Percentiles rank a stretch among this genome's conserved stretches.
These are phyloP conservation scores for Bettongia penicillata DNA, from an alignment of 2,113 vertebrate genomes.

Conservation along the genomic window DNA sequence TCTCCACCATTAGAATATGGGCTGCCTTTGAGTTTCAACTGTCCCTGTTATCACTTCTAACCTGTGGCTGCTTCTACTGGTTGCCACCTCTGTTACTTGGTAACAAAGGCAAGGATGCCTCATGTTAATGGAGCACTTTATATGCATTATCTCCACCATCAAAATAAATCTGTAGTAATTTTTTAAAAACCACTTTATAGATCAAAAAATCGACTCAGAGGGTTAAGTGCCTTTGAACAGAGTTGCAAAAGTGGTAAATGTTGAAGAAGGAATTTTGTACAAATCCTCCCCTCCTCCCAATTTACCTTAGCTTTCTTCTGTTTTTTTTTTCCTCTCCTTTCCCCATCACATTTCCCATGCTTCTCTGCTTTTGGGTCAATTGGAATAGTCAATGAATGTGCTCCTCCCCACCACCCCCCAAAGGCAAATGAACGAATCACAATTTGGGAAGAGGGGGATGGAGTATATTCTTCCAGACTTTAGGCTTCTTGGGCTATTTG, in stretches of 20 bases:
- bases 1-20: not conserved
- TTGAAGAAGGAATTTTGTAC: not conserved
- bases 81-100: not conserved
- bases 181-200: not conserved
- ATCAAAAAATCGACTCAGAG: not conserved
- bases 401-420: no score
- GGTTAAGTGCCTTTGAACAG: not conserved
- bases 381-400: not conserved
- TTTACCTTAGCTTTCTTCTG: not conserved
- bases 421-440: not conserved
- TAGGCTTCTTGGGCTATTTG: not conserved
- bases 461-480: not conserved
- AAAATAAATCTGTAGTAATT: not conserved
- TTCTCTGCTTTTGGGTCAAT: not conserved
- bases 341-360: not conserved
- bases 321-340: not conserved
- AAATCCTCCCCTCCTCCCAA: not conserved
- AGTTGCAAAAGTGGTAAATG: not conserved
- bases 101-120: not conserved
- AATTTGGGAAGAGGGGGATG: not conserved
- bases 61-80: not conserved
- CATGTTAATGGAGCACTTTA: not conserved
- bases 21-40: not conserved
- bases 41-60: not conserved
- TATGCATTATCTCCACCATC: not conserved